Percentiles rank a stretch among this genome's conserved stretches.
Evolutionary conservation across 2,797 vertebrate genomes (phyloP).

Genomic region (Diplodus sargus): DNA sequence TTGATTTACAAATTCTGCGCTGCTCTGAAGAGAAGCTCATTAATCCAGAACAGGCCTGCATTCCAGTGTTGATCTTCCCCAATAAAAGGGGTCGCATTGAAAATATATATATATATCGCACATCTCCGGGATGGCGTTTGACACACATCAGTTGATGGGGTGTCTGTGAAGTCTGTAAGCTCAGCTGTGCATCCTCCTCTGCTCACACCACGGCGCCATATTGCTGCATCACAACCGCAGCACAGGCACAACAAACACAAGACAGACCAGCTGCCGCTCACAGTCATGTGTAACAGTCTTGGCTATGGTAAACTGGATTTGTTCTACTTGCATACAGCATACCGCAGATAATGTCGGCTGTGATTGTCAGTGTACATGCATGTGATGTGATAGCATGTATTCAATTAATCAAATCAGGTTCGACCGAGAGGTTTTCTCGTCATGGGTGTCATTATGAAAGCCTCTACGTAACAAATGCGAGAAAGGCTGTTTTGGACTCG

Average conservation of each 20-base stretch:
- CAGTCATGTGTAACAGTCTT: conserved; percentile 9
- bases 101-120: neutral
- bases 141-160: conserved; percentile 4
- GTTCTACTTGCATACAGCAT: conserved; percentile 6
- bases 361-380: neutral
- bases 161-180: conserved; percentile 55
- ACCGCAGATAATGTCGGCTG: neutral
- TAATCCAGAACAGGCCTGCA: neutral
- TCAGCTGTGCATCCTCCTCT: conserved; percentile 69
- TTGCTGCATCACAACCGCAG: conserved; percentile 17
- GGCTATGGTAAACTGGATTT: conserved; percentile 1
- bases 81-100: neutral
- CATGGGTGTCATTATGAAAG: neutral
- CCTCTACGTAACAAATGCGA: conserved; percentile 6
- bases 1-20: no score
- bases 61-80: neutral
- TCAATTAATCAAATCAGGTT: neutral
- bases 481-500: neutral
- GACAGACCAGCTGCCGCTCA: conserved; percentile 39
- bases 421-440: neutral
- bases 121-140: conserved; percentile 17
- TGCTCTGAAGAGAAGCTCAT: neutral
- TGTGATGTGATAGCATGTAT: conserved; percentile 10
- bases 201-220: conserved; percentile 61
- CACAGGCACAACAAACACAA: conserved; percentile 55